Percentiles rank a stretch among this genome's conserved stretches.
Evolutionary conservation across 2,888 invertebrate genomes (phyloP).

Genomic region (Meta bourneti): DNA sequence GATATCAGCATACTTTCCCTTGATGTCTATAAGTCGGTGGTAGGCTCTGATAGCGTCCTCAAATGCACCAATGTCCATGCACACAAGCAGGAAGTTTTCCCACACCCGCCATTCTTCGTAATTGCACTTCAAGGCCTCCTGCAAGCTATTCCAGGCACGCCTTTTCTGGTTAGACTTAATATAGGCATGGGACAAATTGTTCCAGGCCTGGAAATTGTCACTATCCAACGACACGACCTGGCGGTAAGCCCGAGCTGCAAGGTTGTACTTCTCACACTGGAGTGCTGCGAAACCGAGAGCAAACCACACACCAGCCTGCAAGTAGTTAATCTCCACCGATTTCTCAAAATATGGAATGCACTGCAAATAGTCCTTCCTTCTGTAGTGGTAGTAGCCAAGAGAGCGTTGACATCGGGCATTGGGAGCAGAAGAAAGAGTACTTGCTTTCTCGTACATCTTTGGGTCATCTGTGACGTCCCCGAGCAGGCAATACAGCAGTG

Average conservation of each 20-base stretch:
- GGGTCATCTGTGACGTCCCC: conserved; percentile 92
- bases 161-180: conserved; percentile 92
- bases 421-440: conserved; percentile 90
- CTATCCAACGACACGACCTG: conserved; percentile 92
- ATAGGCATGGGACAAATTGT: conserved; percentile 96
- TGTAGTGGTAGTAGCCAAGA: conserved; percentile 88
- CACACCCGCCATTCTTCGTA: conserved; percentile 95
- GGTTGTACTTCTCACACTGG: conserved; percentile 88
- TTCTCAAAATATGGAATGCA: conserved; percentile 90
- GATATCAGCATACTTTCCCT: conserved; percentile 87
- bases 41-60: conserved; percentile 91
- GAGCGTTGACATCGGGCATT: conserved; percentile 93
- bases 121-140: conserved; percentile 94
- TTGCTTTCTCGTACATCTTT: conserved; percentile 91
- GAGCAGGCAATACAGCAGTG: conserved; percentile 93
- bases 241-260: conserved; percentile 91
- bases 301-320: conserved; percentile 93
- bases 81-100: conserved; percentile 95
- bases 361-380: conserved; percentile 86
- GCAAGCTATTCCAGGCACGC: conserved; percentile 90
- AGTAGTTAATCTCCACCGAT: conserved; percentile 91
- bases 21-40: conserved; percentile 92
- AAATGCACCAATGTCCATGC: conserved; percentile 91
- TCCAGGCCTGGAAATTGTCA: conserved; percentile 94
- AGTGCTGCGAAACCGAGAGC: conserved; percentile 92